These are phyloP conservation scores for Serinus canaria DNA, from an alignment of 2,113 vertebrate genomes.

Conservation along the genomic window DNA sequence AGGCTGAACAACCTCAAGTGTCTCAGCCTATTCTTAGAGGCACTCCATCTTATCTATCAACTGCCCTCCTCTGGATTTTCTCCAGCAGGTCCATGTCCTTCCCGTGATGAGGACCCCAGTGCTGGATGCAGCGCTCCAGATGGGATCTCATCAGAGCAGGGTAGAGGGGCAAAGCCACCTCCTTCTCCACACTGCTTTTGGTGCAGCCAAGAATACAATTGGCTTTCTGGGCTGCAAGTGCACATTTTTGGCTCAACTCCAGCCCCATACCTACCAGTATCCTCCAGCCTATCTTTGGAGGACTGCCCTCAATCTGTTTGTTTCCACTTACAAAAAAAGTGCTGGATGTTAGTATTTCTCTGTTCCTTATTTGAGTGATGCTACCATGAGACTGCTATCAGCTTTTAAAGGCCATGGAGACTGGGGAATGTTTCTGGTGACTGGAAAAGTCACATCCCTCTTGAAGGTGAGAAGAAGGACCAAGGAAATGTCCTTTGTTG, in stretches of 20 bases:
- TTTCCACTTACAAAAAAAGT: neutral
- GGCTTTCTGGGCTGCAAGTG: neutral
- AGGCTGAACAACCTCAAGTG: neutral
- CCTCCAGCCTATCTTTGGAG: neutral
- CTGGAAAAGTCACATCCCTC: neutral
- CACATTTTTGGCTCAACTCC: neutral
- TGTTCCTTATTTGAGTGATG: neutral
- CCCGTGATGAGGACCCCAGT: neutral
- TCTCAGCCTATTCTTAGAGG: neutral
- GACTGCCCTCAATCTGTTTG: neutral
- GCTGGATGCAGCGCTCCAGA: neutral
- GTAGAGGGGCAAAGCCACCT: neutral
- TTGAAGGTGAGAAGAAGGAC: neutral
- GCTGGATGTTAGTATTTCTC: neutral
- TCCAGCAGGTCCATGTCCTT: neutral
- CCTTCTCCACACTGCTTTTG: neutral
- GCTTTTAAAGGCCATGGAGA: neutral
- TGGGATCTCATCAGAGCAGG: neutral
- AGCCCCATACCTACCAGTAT: too few relatives aligned
- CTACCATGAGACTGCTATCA: neutral
- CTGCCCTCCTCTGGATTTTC: neutral
- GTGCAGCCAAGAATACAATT: neutral
- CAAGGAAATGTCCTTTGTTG: neutral
- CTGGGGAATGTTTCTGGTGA: neutral
- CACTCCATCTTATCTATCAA: neutral